A percentile compares a stretch with the other conserved stretches of the same genome.
phyloP scores from a whole-genome alignment of 2,797 vertebrate genomes.

The Tamandua tetradactyla region DNA sequence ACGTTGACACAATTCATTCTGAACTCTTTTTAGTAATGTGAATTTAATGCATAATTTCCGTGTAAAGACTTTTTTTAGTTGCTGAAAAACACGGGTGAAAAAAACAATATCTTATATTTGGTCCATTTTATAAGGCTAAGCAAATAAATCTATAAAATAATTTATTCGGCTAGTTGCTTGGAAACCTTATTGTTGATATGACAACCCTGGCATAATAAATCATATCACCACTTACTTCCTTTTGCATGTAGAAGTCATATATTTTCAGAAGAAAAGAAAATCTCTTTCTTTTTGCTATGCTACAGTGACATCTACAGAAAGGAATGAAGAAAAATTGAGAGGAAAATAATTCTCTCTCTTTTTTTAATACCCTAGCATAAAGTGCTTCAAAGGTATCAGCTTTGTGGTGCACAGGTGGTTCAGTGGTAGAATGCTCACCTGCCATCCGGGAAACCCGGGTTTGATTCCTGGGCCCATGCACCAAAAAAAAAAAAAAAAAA shows the following conservation, averaged over 20 bases:
- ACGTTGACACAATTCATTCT: constrained; percentile 76
- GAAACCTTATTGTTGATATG: constrained; percentile 88
- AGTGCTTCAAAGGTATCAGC: not conserved
- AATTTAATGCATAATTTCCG: constrained; percentile 77
- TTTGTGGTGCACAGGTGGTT: too few relatives aligned
- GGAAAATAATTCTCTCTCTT: not conserved
- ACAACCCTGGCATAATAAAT: constrained; percentile 84
- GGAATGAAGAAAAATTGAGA: constrained; percentile 50
- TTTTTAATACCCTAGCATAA: not conserved
- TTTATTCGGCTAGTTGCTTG: constrained; percentile 84
- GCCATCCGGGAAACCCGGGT: too few relatives aligned
- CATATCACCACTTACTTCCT: constrained; percentile 78
- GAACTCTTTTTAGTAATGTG: constrained; percentile 77
- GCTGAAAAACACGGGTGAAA: constrained; percentile 64
- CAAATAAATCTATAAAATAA: constrained; percentile 84
- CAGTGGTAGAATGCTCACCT: too few relatives aligned
- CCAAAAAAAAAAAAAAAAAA: too few relatives aligned
- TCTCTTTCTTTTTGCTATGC: constrained; percentile 78
- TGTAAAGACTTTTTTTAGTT: constrained; percentile 81
- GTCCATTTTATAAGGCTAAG: constrained; percentile 80
- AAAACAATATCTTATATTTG: constrained; percentile 70
- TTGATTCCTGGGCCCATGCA: too few relatives aligned
- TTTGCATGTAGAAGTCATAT: constrained; percentile 65
- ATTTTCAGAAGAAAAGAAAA: constrained; percentile 68
- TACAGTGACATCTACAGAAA: constrained; percentile 88